Evolutionary conservation across 2,113 vertebrate genomes (phyloP).

Genomic region (Rutilus rutilus): DNA sequence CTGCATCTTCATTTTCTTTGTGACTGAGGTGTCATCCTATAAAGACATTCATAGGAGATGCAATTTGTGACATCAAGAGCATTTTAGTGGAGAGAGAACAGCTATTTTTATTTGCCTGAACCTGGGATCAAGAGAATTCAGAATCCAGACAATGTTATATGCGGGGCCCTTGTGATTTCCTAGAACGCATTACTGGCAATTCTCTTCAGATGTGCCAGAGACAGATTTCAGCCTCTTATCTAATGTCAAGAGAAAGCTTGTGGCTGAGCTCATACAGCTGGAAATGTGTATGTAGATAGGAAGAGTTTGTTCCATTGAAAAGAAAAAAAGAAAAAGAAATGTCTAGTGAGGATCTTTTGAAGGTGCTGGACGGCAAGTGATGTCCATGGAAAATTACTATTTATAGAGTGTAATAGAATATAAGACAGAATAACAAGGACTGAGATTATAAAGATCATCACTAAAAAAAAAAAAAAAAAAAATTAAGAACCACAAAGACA

Average conservation of each 20-base stretch:
- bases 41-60: slow-evolving; percentile 21
- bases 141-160: slow-evolving; percentile 23
- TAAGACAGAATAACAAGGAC: background rate
- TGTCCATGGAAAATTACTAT: background rate
- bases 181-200: slow-evolving; percentile 21
- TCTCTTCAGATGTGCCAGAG: slow-evolving; percentile 5
- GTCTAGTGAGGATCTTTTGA: background rate
- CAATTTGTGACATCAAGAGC: slow-evolving; percentile 26
- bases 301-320: slow-evolving; percentile 9
- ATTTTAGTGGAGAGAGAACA: slow-evolving; percentile 20
- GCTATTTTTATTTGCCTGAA: slow-evolving; percentile 36
- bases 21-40: background rate
- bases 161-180: background rate
- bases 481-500: background rate
- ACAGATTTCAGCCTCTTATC: slow-evolving; percentile 16
- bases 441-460: background rate
- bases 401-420: background rate
- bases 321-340: background rate
- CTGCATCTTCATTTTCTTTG: background rate
- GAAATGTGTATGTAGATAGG: slow-evolving; percentile 17
- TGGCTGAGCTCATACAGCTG: slow-evolving; percentile 31
- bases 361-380: background rate
- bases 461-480: too few species aligned
- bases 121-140: background rate
- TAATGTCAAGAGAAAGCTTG: slow-evolving; percentile 23